These are phyloP conservation scores for Homarus americanus DNA, from an alignment of 1,140 invertebrate genomes.

Conservation along the genomic window DNA sequence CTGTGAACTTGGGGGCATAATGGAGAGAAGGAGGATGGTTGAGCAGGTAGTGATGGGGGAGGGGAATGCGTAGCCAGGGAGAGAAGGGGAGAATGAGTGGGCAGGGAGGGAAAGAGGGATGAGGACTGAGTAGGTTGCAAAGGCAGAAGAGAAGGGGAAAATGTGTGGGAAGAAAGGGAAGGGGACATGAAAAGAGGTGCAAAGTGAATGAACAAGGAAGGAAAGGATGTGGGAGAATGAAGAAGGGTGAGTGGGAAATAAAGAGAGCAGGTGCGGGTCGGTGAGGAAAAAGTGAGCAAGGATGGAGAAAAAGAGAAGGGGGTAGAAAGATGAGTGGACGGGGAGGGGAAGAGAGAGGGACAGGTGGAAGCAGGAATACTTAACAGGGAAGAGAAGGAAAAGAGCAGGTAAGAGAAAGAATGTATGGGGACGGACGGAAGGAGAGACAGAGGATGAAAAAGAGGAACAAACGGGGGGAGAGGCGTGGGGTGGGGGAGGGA, in stretches of 20 bases:
- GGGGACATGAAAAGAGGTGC: too few species aligned
- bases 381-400: too few species aligned
- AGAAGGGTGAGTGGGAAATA: background rate
- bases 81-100: background rate
- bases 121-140: background rate
- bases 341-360: slow-evolving; percentile 9
- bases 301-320: slow-evolving; percentile 12
- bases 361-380: background rate
- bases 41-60: background rate
- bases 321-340: background rate
- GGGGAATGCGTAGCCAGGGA: background rate
- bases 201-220: background rate
- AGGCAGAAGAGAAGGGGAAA: background rate
- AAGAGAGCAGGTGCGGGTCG: slow-evolving; percentile 9
- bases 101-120: background rate
- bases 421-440: background rate
- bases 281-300: background rate
- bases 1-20: background rate
- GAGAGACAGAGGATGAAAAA: background rate
- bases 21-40: background rate
- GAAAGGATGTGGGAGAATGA: background rate
- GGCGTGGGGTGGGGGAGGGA: background rate
- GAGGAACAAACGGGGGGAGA: background rate
- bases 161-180: background rate
- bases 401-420: background rate